Evolutionary conservation across 2,113 vertebrate species (phyloP).

Genomic region (Entelurus aequoreus): DNA sequence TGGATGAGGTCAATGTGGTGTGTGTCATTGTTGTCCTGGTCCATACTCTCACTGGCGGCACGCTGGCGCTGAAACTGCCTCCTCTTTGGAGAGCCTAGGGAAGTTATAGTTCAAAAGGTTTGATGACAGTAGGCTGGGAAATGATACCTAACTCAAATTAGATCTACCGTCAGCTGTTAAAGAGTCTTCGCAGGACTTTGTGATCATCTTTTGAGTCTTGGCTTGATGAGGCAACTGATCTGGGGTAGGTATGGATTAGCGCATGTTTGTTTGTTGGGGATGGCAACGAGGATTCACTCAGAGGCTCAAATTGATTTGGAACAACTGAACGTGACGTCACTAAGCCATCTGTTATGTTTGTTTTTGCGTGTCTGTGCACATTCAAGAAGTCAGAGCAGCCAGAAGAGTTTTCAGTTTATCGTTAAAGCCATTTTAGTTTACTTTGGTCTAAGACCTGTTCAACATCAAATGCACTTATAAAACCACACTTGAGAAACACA

Average conservation of each 20-base stretch:
- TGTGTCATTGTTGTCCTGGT: conserved; percentile 80
- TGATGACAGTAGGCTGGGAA: conserved; percentile 12
- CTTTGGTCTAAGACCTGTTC: conserved; percentile 6
- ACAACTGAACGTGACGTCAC: conserved; percentile 54
- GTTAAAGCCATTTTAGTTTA: conserved; percentile 28
- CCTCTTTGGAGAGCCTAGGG: conserved; percentile 85
- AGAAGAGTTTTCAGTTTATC: conserved; percentile 49
- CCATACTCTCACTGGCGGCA: conserved; percentile 93
- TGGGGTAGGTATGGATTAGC: conserved; percentile 1
- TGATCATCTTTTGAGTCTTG: conserved; percentile 12
- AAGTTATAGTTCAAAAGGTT: conserved; percentile 7
- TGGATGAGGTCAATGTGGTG: conserved; percentile 87
- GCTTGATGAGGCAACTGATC: conserved; percentile 1
- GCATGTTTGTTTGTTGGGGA: conserved; percentile 20
- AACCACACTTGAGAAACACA: too few species aligned
- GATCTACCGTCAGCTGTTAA: conserved; percentile 21
- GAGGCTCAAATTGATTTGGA: conserved; percentile 53
- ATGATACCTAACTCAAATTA: conserved; percentile 24
- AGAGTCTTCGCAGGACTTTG: conserved; percentile 21
- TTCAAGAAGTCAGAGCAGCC: conserved; percentile 25
- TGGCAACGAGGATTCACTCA: conserved; percentile 34
- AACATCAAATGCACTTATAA: too few species aligned
- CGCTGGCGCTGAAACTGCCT: conserved; percentile 93
- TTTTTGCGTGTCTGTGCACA: conserved; percentile 31
- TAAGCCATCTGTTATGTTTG: conserved; percentile 62